Percentiles rank a stretch among this genome's conserved stretches.
phyloP scores from a whole-genome alignment of 2,888 invertebrate species.

The Itoplectis maculator region DNA sequence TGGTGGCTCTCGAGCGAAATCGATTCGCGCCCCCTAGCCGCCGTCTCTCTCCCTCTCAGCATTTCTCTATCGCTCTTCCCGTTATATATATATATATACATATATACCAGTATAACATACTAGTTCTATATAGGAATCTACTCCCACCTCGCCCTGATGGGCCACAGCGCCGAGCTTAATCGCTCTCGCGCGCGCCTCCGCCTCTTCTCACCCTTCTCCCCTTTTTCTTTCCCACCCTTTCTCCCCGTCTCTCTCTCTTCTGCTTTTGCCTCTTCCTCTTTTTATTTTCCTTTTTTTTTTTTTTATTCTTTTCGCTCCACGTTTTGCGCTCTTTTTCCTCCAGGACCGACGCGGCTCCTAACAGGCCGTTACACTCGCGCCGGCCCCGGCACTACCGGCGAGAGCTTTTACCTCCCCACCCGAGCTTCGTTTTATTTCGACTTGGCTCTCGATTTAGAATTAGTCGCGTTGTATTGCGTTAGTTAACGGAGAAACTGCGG shows the following conservation, averaged over 20 bases:
- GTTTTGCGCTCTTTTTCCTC: conserved; percentile 13
- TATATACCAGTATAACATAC: conserved; percentile 27
- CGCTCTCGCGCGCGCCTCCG: conserved; percentile 59
- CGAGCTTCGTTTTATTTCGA: conserved; percentile 32
- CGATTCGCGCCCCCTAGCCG: conserved; percentile 52
- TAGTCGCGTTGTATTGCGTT: conserved; percentile 43
- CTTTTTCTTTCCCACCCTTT: conserved; percentile 14
- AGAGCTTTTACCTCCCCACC: conserved; percentile 28
- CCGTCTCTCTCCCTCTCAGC: conserved; percentile 8
- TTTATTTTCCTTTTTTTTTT: neutral
- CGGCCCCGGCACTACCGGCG: conserved; percentile 10
- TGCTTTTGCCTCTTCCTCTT: neutral
- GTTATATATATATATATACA: conserved; percentile 4
- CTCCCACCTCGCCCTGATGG: conserved; percentile 29
- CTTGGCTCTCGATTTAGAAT: conserved; percentile 29
- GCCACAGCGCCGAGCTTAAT: conserved; percentile 55
- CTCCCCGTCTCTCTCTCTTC: conserved; percentile 9
- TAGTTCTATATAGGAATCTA: conserved; percentile 19
- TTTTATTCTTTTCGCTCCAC: neutral
- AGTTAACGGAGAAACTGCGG: conserved; percentile 12
- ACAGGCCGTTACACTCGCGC: conserved; percentile 60
- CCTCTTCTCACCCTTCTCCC: conserved; percentile 32
- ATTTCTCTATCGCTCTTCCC: no score
- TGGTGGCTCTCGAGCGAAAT: conserved; percentile 65
- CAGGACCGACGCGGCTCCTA: conserved; percentile 48